Percentiles rank a stretch among this genome's conserved stretches.
Evolutionary conservation across 1,140 invertebrate species (phyloP).

Genomic region (Drosophila ercepeae): DNA sequence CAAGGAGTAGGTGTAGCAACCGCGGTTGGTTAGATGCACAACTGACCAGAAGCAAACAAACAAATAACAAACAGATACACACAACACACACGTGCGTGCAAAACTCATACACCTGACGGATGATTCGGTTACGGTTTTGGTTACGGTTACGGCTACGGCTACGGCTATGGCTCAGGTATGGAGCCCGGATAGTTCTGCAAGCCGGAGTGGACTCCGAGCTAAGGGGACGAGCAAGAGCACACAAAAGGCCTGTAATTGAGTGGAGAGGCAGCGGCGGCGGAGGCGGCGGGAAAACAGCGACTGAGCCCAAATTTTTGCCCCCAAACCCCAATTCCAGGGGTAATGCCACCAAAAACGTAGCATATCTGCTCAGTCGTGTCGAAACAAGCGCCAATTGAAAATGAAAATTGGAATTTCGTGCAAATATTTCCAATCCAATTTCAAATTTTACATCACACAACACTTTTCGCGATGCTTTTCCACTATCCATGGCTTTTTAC

Average conservation of each 20-base stretch:
- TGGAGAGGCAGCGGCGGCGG: too few species aligned
- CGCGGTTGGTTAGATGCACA: conserved; percentile 10
- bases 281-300: conserved; percentile 45
- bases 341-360: conserved; percentile 4
- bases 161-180: too few species aligned
- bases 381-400: conserved; percentile 74
- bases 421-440: conserved; percentile 78
- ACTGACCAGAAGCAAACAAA: conserved; percentile 47
- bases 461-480: too few species aligned
- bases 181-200: too few species aligned
- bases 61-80: conserved; percentile 36
- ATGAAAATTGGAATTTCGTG: conserved; percentile 73
- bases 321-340: too few species aligned
- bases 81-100: conserved; percentile 3
- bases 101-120: conserved; percentile 41
- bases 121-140: conserved; percentile 70
- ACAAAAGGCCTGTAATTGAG: conserved; percentile 78
- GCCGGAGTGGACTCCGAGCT: conserved; percentile 20
- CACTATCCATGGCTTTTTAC: too few species aligned
- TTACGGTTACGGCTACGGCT: conserved; percentile 57
- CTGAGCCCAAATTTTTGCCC: conserved; percentile 41
- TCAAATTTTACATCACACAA: conserved; percentile 63
- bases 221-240: conserved; percentile 1
- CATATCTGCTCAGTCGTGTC: conserved; percentile 20
- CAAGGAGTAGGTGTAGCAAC: neutral